phyloP scores from a whole-genome alignment of 1,140 invertebrate species.

The Diprion similis region DNA sequence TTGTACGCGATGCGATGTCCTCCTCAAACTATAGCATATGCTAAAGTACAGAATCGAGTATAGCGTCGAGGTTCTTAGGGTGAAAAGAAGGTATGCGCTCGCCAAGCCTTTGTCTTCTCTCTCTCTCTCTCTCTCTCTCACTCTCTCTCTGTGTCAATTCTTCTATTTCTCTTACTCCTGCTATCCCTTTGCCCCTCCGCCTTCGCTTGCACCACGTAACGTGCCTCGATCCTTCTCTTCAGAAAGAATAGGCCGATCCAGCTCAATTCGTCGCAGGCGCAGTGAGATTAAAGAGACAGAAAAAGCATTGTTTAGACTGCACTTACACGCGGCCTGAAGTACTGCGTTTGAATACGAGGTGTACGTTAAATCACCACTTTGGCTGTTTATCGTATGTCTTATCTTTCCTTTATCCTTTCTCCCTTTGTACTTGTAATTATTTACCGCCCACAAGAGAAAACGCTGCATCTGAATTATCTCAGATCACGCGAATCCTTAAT shows the following conservation, averaged over 20 bases:
- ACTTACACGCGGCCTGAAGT: slow-evolving; percentile 34
- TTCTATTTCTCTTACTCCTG: background rate
- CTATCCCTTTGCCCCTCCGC: slow-evolving; percentile 4
- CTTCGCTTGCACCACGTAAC: slow-evolving; percentile 11
- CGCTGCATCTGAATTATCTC: too few species aligned
- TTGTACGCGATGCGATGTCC: background rate
- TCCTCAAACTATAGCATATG: background rate
- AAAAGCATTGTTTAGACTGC: slow-evolving; percentile 50
- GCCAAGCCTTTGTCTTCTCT: slow-evolving; percentile 23
- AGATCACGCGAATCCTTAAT: too few species aligned
- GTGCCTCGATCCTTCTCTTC: slow-evolving; percentile 23
- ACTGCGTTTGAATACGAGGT: slow-evolving; percentile 5
- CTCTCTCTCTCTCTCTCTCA: background rate
- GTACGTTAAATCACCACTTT: background rate
- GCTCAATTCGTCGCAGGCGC: slow-evolving; percentile 16
- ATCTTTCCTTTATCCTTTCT: background rate
- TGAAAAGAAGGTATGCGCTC: slow-evolving; percentile 25
- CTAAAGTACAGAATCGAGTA: background rate
- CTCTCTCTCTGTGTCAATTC: slow-evolving; percentile 4
- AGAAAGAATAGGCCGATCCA: slow-evolving; percentile 22
- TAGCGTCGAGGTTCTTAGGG: background rate
- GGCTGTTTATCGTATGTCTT: background rate
- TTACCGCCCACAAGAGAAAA: too few species aligned
- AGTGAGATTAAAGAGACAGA: slow-evolving; percentile 39
- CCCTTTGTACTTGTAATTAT: background rate